Evolutionary conservation across 1,140 invertebrate species (phyloP).

Genomic region (Leptinotarsa texana): DNA sequence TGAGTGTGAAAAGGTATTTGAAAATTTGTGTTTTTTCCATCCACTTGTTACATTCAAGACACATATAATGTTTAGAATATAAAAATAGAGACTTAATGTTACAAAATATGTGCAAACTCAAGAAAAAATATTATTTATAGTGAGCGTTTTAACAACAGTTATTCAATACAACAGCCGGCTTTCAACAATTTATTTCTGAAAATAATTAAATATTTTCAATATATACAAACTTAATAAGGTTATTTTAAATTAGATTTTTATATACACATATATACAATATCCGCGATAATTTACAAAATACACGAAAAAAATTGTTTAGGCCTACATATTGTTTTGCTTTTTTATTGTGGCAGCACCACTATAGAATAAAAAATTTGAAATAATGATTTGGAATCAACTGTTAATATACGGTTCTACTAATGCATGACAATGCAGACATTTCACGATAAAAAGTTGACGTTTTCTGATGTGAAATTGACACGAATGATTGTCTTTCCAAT

Average conservation of each 20-base stretch:
- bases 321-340: conserved; percentile 24
- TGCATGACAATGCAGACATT: background rate
- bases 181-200: conserved; percentile 27
- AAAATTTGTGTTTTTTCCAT: background rate
- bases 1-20: too few species aligned
- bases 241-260: conserved; percentile 26
- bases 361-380: background rate
- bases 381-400: background rate
- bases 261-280: conserved; percentile 26
- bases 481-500: background rate
- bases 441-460: background rate
- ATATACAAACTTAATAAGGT: conserved; percentile 26
- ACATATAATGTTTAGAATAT: conserved; percentile 20
- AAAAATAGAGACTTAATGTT: conserved; percentile 28
- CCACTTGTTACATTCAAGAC: background rate
- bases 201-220: conserved; percentile 29
- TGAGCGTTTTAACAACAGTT: conserved; percentile 30
- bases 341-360: conserved; percentile 18
- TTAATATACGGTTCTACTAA: background rate
- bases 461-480: background rate
- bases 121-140: conserved; percentile 16
- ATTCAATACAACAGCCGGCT: conserved; percentile 28
- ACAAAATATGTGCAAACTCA: conserved; percentile 24
- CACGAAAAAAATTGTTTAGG: conserved; percentile 22
- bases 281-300: conserved; percentile 16